Base-by-base conservation (phyloP, 2,797 vertebrate species). In the Chaenodraco wilsoni region DNA sequence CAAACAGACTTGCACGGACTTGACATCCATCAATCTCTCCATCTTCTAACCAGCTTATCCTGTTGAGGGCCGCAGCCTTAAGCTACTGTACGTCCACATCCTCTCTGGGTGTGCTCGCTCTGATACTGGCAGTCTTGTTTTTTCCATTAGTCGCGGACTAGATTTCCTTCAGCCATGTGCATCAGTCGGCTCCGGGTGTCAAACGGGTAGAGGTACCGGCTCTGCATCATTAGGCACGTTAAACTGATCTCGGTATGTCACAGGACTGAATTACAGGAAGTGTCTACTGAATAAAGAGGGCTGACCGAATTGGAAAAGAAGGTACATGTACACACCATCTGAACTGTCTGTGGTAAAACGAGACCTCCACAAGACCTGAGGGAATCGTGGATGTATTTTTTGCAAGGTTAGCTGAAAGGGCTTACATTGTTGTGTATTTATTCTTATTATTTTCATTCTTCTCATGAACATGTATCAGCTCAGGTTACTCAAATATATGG, bases 141-240 rank as follows among this genome's bases (percentile, higher is more conserved):
- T 48, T 64, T 72, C 74, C 72, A 33, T 54, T 48, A 58, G 54
- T 51, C 46, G 2, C 33, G 14, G 41, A 43, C 73, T 79, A 68
- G 52, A 54, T 82, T 75, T 60, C 19, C 76, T 67, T 27, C 6
- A 64, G 63, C 49, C 33, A 23, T 71, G 67, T 70, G 69, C 65
- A 69, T 82, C 61, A 31, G 54, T 43, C 52, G 37, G 57, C 70
- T 62, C 59, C 6, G 49, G 40, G 63, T 43, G 61, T 82, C 67
- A 55, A 48, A 68, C 46, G 51, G 65, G 66, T 64, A 65, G 50
- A 71, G 77, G 69, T 87, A 12, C 33, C 14, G 50, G 65, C 69
- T 65, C 45, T 62, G 74, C 70, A 76, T 85, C 61, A 56, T 65
- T 56, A 84, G 74, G 73, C 67, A 60, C 74, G 73, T 72, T 80